Conservation (phyloP, 2,113 vertebrate genomes). For the Delphinapterus leucas region DNA sequence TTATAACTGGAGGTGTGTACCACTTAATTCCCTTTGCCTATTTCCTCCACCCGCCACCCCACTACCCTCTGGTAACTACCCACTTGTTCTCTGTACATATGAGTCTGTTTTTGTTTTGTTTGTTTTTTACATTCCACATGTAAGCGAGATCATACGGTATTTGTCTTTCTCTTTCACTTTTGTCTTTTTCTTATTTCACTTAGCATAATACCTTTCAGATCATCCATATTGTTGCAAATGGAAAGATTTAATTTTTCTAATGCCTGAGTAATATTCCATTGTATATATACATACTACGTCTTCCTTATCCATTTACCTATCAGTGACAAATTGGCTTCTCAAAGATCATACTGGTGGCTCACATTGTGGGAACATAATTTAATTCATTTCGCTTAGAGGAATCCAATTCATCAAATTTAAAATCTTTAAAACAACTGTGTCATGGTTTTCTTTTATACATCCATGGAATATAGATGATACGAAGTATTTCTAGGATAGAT, state of each 20-base stretch:
- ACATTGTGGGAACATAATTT: background rate
- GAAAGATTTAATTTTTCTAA: background rate
- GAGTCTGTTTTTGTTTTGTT: background rate
- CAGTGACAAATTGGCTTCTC: background rate
- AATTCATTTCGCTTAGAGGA: background rate
- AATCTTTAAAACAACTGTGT: background rate
- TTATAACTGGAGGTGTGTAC: background rate
- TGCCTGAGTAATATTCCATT: background rate
- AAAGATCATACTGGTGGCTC: background rate
- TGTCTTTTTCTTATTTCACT: background rate
- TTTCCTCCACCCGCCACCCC: background rate
- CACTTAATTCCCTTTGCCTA: background rate
- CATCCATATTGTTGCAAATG: background rate
- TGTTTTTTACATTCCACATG: background rate
- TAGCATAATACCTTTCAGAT: background rate
- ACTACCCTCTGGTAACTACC: background rate
- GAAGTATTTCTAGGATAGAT: background rate
- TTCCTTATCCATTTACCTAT: background rate
- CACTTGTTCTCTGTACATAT: background rate
- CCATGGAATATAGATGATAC: background rate
- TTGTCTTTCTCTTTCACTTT: background rate
- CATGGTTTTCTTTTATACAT: background rate
- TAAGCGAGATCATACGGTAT: background rate
- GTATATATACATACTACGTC: background rate
- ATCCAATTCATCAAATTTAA: background rate